These are phyloP conservation scores for Zaprionus vittiger DNA, from an alignment of 1,140 invertebrate genomes.

Conservation along the genomic window DNA sequence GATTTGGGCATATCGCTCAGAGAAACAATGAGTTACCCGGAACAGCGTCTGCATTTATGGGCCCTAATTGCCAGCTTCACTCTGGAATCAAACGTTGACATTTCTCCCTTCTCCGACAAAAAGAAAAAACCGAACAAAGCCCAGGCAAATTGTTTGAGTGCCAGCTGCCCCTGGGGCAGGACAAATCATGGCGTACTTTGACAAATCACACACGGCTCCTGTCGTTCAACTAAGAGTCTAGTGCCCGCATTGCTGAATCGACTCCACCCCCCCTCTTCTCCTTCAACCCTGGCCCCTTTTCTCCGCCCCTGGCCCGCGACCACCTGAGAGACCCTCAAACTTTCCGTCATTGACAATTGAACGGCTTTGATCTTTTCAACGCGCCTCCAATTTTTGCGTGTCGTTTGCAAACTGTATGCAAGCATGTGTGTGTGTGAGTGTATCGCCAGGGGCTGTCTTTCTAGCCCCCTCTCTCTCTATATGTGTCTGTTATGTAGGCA, in stretches of 20 bases:
- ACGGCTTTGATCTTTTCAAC: slow-evolving; percentile 79
- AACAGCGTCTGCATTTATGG: background rate
- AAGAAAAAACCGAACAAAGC: slow-evolving; percentile 8
- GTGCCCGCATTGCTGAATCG: slow-evolving; percentile 23
- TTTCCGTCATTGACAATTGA: slow-evolving; percentile 74
- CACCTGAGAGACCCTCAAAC: slow-evolving; percentile 41
- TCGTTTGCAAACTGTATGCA: slow-evolving; percentile 61
- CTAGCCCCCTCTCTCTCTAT: background rate
- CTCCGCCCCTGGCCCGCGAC: background rate
- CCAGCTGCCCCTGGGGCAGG: slow-evolving; percentile 30
- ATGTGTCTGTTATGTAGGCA: slow-evolving; percentile 41
- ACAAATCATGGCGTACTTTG: slow-evolving; percentile 67
- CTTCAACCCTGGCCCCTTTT: background rate
- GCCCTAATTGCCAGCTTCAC: slow-evolving; percentile 35
- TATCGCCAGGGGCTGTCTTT: slow-evolving; percentile 36
- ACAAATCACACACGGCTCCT: slow-evolving; percentile 66
- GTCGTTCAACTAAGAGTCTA: slow-evolving; percentile 7
- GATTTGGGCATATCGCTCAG: background rate
- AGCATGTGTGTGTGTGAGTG: slow-evolving; percentile 26
- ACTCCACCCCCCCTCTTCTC: background rate
- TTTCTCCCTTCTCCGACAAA: background rate
- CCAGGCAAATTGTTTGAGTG: slow-evolving; percentile 23
- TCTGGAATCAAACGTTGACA: slow-evolving; percentile 51
- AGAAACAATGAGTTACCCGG: background rate
- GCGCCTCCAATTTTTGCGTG: slow-evolving; percentile 70